phyloP scores from a whole-genome alignment of 2,888 invertebrate species.

The Aphidoletes aphidimyza region DNA sequence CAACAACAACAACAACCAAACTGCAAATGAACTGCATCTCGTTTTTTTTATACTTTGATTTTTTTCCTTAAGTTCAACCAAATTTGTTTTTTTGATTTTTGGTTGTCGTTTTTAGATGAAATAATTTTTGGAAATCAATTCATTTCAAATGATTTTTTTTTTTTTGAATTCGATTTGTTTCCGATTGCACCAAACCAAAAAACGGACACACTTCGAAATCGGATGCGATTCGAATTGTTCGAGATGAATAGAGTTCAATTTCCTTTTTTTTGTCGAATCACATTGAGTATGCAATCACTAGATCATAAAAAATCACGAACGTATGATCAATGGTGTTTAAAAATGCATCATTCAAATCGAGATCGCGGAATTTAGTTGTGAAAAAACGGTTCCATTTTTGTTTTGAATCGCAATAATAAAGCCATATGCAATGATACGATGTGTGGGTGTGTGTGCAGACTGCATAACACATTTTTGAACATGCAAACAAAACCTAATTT shows the following conservation, averaged over 20 bases:
- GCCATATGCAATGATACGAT: no score
- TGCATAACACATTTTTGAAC: slow-evolving; percentile 18
- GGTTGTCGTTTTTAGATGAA: neutral
- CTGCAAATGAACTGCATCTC: neutral
- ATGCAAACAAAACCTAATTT: neutral
- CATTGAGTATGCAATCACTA: neutral
- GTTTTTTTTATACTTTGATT: slow-evolving; percentile 14
- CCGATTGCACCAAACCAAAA: neutral
- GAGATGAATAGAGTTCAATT: neutral
- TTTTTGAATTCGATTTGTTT: neutral
- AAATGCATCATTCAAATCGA: no score
- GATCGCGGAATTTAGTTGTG: slow-evolving; percentile 2
- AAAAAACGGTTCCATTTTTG: no score
- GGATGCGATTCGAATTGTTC: neutral
- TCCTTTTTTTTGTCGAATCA: neutral
- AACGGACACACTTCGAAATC: neutral
- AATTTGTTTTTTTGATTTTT: neutral
- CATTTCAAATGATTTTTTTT: neutral
- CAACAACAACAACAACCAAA: slow-evolving; percentile 21
- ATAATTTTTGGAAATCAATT: slow-evolving; percentile 18
- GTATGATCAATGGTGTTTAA: no score
- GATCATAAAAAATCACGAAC: slow-evolving; percentile 1
- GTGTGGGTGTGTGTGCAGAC: slow-evolving; percentile 51
- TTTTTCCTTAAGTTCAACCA: neutral
- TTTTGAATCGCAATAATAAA: no score